These are phyloP conservation scores for Drosophila neoperkinsi DNA, from an alignment of 2,888 invertebrate genomes.

Conservation along the genomic window DNA sequence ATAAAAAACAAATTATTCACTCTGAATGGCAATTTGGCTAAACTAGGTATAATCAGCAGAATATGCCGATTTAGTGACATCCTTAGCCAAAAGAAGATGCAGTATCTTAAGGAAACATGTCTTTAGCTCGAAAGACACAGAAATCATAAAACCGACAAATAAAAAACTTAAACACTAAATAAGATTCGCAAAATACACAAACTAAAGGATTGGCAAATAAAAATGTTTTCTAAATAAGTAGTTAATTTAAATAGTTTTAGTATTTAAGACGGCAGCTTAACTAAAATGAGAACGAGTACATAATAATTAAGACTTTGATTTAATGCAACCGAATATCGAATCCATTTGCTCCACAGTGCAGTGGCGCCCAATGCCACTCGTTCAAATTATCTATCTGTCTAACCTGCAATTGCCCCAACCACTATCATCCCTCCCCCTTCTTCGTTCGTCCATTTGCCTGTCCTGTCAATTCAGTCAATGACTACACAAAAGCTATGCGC, in stretches of 20 bases:
- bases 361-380: slow-evolving; percentile 9
- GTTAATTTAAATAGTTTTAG: not conserved
- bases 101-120: not conserved
- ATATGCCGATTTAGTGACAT: not conserved
- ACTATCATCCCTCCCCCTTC: not conserved
- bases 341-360: slow-evolving; percentile 14
- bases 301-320: not conserved
- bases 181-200: not conserved
- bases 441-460: slow-evolving; percentile 56
- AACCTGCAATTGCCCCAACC: slow-evolving; percentile 15
- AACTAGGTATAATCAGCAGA: not conserved
- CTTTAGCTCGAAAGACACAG: not conserved
- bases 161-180: not conserved
- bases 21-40: not conserved
- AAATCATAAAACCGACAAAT: not conserved
- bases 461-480: slow-evolving; percentile 79
- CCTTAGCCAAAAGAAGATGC: not conserved
- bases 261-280: not conserved
- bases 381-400: slow-evolving; percentile 30
- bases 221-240: not conserved
- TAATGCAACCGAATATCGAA: not conserved
- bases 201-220: not conserved
- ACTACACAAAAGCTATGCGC: slow-evolving; percentile 71
- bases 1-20: not conserved
- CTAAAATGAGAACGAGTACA: not conserved